A percentile compares a stretch with the other conserved stretches of the same genome.
Evolutionary conservation across 1,140 invertebrate species (phyloP).

Genomic region (Argopecten irradians): DNA sequence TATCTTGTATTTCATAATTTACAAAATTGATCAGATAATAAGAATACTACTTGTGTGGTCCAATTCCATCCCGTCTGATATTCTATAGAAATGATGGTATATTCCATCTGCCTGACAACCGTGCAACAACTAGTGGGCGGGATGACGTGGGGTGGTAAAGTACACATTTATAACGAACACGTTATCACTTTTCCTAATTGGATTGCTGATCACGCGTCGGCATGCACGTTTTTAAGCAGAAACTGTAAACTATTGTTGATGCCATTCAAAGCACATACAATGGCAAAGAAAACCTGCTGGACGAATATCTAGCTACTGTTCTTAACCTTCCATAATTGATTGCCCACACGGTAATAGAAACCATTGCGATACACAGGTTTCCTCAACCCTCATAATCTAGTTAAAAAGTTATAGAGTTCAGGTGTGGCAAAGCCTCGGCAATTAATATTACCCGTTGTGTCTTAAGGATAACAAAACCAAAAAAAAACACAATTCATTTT

Average conservation of each 20-base stretch:
- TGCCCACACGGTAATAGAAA: no score
- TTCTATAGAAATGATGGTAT: neutral
- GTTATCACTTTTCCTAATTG: neutral
- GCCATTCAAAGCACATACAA: neutral
- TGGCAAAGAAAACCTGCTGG: no score
- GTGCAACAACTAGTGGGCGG: neutral
- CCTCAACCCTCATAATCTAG: no score
- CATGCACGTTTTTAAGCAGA: neutral
- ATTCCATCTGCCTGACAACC: constrained; percentile 4
- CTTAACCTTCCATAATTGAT: no score
- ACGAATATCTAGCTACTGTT: no score
- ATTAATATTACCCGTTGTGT: no score
- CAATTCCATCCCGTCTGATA: neutral
- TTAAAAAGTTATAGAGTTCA: no score
- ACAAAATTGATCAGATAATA: neutral
- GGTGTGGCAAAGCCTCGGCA: no score
- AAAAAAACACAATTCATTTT: no score
- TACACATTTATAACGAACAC: neutral
- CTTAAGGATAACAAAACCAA: no score
- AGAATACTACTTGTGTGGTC: neutral
- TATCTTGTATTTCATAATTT: no score
- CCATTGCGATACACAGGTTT: no score
- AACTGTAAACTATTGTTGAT: neutral
- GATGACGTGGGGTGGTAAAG: neutral
- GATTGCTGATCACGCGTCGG: neutral